Conservation (phyloP, 2,888 invertebrate genomes). For the Cyclophora albipunctata region DNA sequence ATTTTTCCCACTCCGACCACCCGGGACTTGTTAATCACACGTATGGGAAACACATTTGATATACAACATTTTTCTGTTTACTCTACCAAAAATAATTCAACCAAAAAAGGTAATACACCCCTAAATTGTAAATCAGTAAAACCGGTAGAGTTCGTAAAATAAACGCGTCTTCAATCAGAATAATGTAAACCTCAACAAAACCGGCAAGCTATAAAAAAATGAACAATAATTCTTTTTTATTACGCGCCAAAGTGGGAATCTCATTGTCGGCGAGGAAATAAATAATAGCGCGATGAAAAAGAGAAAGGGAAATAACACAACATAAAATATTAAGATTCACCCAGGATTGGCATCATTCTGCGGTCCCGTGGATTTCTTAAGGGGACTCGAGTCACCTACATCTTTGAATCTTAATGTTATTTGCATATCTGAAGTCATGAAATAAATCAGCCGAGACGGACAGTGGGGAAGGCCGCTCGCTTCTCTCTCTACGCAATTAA, state of each 20-base stretch:
- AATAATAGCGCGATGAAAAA: slow-evolving; percentile 72
- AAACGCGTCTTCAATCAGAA: slow-evolving; percentile 56
- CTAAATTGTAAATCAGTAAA: slow-evolving; percentile 4
- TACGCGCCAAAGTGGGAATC: slow-evolving; percentile 74
- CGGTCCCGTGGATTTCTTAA: slow-evolving; percentile 59
- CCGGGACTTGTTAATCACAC: slow-evolving; percentile 67
- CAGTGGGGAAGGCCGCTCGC: slow-evolving; percentile 66
- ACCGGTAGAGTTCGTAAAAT: slow-evolving; percentile 28
- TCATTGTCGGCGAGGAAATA: slow-evolving; percentile 72
- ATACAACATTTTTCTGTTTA: no score
- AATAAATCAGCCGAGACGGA: slow-evolving; percentile 74
- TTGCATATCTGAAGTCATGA: slow-evolving; percentile 76
- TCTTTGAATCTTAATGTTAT: slow-evolving; percentile 74
- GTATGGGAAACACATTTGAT: slow-evolving; percentile 33
- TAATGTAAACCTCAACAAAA: slow-evolving; percentile 65
- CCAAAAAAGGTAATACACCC: no score
- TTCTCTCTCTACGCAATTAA: slow-evolving; percentile 56
- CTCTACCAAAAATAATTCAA: no score
- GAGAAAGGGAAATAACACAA: slow-evolving; percentile 73
- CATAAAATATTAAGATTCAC: slow-evolving; percentile 75
- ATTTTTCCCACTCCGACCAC: slow-evolving; percentile 55
- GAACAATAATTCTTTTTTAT: slow-evolving; percentile 76
- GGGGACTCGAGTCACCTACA: slow-evolving; percentile 58
- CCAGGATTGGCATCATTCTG: slow-evolving; percentile 73
- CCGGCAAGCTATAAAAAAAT: slow-evolving; percentile 68